Conservation (phyloP, 1,140 invertebrate species). For the Neodiprion lecontei region DNA sequence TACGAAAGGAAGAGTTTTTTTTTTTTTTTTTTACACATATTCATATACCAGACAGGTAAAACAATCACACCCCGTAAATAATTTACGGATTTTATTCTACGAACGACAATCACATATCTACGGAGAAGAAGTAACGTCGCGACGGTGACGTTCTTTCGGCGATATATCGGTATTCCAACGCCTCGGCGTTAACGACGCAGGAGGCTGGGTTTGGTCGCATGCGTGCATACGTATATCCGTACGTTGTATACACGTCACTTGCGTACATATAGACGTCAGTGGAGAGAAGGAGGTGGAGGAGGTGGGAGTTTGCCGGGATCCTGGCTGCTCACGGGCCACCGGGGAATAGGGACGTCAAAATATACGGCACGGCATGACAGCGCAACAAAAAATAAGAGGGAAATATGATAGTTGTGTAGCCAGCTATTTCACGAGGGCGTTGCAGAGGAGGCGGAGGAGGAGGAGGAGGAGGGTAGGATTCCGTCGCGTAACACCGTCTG, state of each 20-base stretch:
- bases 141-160: not conserved
- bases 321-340: not conserved
- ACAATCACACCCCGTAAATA: no score
- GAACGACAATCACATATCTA: no score
- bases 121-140: not conserved
- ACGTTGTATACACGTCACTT: not conserved
- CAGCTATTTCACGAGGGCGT: constrained; percentile 39
- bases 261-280: not conserved
- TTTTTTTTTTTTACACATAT: no score
- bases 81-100: no score
- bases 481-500: not conserved
- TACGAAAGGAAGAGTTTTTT: no score
- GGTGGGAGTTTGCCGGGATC: not conserved
- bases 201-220: no score
- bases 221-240: not conserved
- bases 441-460: not conserved
- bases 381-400: constrained; percentile 44
- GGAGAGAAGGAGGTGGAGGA: not conserved
- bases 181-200: not conserved
- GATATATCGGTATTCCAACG: not conserved
- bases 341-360: constrained; percentile 42
- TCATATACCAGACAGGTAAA: no score
- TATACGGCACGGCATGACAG: constrained; percentile 47
- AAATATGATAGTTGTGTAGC: constrained; percentile 51
- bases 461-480: not conserved